These are phyloP conservation scores for Furnarius figulus DNA, from an alignment of 2,113 vertebrate genomes.

Conservation along the genomic window DNA sequence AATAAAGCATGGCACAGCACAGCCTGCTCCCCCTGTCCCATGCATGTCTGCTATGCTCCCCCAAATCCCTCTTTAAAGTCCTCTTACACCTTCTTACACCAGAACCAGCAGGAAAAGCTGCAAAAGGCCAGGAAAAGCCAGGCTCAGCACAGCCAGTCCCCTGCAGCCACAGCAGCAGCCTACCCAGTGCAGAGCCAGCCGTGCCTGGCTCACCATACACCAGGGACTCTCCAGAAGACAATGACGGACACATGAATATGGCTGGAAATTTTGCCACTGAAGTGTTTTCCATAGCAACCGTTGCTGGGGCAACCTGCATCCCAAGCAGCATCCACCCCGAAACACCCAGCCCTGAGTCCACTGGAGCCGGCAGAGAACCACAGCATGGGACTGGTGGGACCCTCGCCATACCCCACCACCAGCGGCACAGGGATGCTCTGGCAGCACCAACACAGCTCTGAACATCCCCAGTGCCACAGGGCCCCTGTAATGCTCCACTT, in stretches of 20 bases:
- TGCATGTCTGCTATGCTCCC: accelerated
- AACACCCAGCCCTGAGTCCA: neutral
- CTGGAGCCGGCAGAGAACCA: neutral
- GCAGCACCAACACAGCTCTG: neutral
- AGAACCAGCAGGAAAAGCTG: neutral
- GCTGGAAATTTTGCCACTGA: neutral
- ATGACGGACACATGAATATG: neutral
- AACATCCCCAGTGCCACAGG: neutral
- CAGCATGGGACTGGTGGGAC: accelerated
- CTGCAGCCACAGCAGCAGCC: accelerated
- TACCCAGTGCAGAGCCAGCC: accelerated
- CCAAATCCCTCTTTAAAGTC: no score
- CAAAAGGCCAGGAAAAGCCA: neutral
- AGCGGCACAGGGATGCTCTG: neutral
- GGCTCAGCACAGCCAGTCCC: neutral
- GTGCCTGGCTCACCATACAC: neutral
- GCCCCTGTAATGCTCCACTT: neutral
- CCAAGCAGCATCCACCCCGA: neutral
- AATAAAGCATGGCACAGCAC: neutral
- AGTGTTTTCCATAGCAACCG: slow-evolving; percentile 32
- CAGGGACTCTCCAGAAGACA: neutral
- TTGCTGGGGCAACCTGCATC: slow-evolving; percentile 45
- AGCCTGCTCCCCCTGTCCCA: neutral
- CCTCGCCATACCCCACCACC: accelerated
- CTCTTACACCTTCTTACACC: neutral